Evolutionary conservation across 2,888 invertebrate genomes (phyloP).

Genomic region (Mimas tiliae): DNA sequence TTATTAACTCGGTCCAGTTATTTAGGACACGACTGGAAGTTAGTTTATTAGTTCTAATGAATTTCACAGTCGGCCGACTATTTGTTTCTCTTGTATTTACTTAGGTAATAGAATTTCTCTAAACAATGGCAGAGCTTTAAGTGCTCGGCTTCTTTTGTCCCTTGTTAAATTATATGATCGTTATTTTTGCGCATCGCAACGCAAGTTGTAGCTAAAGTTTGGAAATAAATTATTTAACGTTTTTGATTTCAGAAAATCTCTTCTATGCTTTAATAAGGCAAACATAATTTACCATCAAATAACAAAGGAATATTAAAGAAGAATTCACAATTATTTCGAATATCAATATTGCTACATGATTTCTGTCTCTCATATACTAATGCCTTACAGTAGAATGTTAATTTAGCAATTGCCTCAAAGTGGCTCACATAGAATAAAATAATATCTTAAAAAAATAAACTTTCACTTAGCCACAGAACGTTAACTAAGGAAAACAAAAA

Average conservation of each 20-base stretch:
- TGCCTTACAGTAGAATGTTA: too few species aligned
- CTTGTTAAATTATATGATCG: constrained; percentile 17
- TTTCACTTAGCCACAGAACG: not conserved
- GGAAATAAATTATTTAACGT: constrained; percentile 1
- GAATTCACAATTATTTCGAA: too few species aligned
- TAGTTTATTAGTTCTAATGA: constrained; percentile 27
- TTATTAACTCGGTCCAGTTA: constrained; percentile 26
- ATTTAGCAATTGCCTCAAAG: too few species aligned
- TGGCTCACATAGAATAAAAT: too few species aligned
- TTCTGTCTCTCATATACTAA: too few species aligned
- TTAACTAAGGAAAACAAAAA: not conserved
- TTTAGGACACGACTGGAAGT: constrained; percentile 21
- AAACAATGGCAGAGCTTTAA: constrained; percentile 12
- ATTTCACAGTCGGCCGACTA: constrained; percentile 19
- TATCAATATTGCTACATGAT: too few species aligned
- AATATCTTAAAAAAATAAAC: not conserved
- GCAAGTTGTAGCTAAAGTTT: not conserved
- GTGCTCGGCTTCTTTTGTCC: constrained; percentile 5
- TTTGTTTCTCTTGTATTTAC: constrained; percentile 22
- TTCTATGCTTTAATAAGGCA: not conserved
- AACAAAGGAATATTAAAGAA: not conserved
- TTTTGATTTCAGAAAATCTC: not conserved
- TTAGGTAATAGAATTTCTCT: constrained; percentile 21
- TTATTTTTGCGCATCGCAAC: constrained; percentile 17
- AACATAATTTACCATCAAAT: not conserved